A percentile compares a stretch with the other conserved stretches of the same genome.
Conservation (phyloP, 92 coral and sea anemone genomes). For the Palythoa grandis region DNA sequence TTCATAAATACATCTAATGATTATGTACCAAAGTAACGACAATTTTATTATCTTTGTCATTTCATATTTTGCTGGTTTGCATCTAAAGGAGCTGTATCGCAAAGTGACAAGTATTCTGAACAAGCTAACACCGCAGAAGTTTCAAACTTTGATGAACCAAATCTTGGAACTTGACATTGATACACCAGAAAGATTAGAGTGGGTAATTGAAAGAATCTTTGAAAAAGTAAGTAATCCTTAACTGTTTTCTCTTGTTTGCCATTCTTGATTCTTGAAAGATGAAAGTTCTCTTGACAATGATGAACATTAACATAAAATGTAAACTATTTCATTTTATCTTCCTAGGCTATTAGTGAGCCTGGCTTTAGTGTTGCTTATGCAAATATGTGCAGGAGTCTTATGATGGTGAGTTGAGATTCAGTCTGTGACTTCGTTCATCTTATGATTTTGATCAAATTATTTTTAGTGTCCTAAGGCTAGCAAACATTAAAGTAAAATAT, state of each 20-base stretch:
- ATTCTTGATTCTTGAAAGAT: background rate
- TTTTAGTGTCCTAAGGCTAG: no score
- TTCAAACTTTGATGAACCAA: conserved; percentile 81
- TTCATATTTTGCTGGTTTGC: background rate
- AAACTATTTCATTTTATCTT: background rate
- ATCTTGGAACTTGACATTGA: conserved; percentile 82
- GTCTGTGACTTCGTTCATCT: no score
- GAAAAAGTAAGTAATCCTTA: conserved; percentile 71
- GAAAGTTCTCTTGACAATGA: background rate
- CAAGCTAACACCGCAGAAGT: conserved; percentile 96
- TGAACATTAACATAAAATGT: no score
- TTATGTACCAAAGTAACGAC: no score
- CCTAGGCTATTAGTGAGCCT: conserved; percentile 90
- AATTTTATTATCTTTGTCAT: background rate
- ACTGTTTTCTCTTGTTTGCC: background rate
- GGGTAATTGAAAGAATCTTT: conserved; percentile 82
- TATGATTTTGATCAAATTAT: background rate
- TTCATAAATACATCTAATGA: no score
- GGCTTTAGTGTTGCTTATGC: conserved; percentile 95
- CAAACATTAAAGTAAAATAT: no score
- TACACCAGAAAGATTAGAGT: conserved; percentile 86
- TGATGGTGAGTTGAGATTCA: conserved; percentile 79
- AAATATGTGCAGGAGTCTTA: conserved; percentile 86
- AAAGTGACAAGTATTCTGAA: conserved; percentile 87
- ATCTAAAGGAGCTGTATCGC: conserved; percentile 71